These are phyloP conservation scores for Contarinia nasturtii DNA, from an alignment of 1,140 invertebrate species.

Conservation along the genomic window DNA sequence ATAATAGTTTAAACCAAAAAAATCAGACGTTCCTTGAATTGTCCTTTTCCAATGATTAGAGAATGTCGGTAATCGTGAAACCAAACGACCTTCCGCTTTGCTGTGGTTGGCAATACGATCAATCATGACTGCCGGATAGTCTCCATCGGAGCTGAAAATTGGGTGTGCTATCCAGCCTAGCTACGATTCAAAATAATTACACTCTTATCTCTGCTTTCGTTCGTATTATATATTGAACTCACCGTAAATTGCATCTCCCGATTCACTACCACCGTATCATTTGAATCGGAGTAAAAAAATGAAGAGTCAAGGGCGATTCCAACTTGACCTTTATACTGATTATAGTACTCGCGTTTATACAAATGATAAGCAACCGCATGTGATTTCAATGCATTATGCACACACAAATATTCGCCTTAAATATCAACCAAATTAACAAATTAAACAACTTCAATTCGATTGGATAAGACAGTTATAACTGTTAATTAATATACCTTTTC, in stretches of 20 bases:
- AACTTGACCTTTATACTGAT: constrained; percentile 19
- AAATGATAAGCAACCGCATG: constrained; percentile 30
- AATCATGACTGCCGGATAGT: constrained; percentile 40
- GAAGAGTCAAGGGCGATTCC: constrained; percentile 26
- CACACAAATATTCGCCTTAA: constrained; percentile 27
- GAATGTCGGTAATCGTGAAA: constrained; percentile 31
- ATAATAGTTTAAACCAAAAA: constrained; percentile 38
- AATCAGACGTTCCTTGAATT: constrained; percentile 31
- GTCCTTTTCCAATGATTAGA: constrained; percentile 22
- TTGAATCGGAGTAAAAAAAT: constrained; percentile 13
- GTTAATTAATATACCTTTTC: not conserved
- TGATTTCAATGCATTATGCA: constrained; percentile 29
- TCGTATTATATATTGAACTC: no score
- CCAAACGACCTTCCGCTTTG: constrained; percentile 25
- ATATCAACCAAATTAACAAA: no score
- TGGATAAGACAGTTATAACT: constrained; percentile 20
- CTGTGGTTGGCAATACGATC: constrained; percentile 31
- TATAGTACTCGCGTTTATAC: constrained; percentile 18
- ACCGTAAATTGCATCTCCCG: constrained; percentile 29
- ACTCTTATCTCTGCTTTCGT: no score
- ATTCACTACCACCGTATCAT: constrained; percentile 23
- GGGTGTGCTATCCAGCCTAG: constrained; percentile 42
- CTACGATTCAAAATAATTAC: constrained; percentile 25
- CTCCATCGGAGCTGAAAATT: constrained; percentile 34
- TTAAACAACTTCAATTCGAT: no score